Evolutionary conservation across 1,140 invertebrate genomes (phyloP).

Genomic region (Trissolcus basalis): DNA sequence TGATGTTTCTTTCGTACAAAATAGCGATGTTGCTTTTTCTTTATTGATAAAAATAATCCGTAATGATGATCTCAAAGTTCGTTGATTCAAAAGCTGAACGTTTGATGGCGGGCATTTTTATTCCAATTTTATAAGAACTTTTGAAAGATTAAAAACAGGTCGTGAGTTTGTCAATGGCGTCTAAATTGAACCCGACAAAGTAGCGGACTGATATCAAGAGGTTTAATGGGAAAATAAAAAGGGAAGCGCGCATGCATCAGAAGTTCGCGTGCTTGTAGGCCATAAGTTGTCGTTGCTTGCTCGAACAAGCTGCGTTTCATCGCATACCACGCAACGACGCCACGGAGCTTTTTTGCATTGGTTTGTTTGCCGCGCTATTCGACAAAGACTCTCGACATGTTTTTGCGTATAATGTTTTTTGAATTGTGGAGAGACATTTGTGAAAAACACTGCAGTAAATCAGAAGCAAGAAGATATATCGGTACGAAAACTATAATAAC

Average conservation of each 20-base stretch:
- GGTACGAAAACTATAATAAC: too few relatives aligned
- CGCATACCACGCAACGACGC: constrained; percentile 23
- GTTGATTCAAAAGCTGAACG: too few relatives aligned
- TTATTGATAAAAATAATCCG: too few relatives aligned
- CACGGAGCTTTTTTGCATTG: constrained; percentile 18
- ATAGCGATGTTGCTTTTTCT: too few relatives aligned
- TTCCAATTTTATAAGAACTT: too few relatives aligned
- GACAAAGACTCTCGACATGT: constrained; percentile 1
- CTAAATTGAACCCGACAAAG: neutral
- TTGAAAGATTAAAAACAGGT: too few relatives aligned
- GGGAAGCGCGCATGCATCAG: constrained; percentile 30
- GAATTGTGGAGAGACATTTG: neutral
- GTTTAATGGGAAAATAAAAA: constrained; percentile 9
- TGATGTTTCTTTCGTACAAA: constrained; percentile 1
- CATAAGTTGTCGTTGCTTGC: constrained; percentile 55
- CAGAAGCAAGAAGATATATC: too few relatives aligned
- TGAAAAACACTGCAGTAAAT: too few relatives aligned
- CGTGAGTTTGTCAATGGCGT: constrained; percentile 27
- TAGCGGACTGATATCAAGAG: neutral
- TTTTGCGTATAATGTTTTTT: neutral
- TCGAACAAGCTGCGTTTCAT: constrained; percentile 14
- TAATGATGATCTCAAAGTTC: too few relatives aligned
- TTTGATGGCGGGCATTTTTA: too few relatives aligned
- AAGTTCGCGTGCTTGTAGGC: constrained; percentile 55
- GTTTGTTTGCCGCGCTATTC: constrained; percentile 12